These are phyloP conservation scores for Bettongia penicillata DNA, from an alignment of 2,113 vertebrate species.

Conservation along the genomic window DNA sequence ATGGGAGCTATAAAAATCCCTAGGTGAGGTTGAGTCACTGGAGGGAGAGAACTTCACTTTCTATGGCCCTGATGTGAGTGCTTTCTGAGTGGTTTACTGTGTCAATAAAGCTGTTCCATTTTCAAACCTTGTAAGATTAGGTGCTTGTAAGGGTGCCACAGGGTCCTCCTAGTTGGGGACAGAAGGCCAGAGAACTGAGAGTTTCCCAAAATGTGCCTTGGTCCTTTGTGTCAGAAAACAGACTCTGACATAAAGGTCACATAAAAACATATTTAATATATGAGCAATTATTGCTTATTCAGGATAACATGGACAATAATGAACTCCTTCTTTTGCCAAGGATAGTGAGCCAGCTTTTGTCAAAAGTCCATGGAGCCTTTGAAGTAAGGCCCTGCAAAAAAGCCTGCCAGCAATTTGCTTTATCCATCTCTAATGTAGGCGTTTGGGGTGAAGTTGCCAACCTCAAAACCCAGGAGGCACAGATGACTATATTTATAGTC, in stretches of 20 bases:
- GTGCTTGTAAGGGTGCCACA: not conserved
- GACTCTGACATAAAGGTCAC: not conserved
- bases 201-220: not conserved
- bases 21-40: not conserved
- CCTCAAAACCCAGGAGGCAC: not conserved
- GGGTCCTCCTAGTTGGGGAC: not conserved
- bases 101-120: not conserved
- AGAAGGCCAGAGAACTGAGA: not conserved
- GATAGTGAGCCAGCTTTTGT: not conserved
- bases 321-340: not conserved
- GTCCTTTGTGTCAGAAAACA: not conserved
- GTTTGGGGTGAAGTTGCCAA: not conserved
- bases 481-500: not conserved
- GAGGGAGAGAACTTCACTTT: not conserved
- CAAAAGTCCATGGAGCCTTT: not conserved
- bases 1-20: not conserved
- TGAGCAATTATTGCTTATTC: slow-evolving; percentile 3
- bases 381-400: not conserved
- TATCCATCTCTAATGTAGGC: not conserved
- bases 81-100: not conserved
- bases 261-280: not conserved
- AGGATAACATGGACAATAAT: not conserved
- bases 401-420: not conserved
- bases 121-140: not conserved
- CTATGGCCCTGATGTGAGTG: not conserved